phyloP scores from a whole-genome alignment of 2,797 vertebrate species.

The Delichon dasypus region DNA sequence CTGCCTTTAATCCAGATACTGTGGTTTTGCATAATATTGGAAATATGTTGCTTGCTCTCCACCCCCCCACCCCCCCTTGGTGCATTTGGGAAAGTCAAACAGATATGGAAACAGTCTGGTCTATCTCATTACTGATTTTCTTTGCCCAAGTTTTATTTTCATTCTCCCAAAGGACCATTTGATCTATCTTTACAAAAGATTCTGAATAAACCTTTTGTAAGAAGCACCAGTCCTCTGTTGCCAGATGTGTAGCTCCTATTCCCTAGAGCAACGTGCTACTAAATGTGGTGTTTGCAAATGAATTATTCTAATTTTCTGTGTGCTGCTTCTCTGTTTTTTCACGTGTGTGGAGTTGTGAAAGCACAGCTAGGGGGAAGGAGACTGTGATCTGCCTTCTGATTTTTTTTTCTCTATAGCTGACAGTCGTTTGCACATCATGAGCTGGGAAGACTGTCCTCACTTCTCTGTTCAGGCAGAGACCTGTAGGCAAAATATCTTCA shows the following conservation, averaged over 20 bases:
- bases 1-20: background rate
- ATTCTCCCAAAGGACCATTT: background rate
- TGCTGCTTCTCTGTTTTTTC: background rate
- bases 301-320: background rate
- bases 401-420: background rate
- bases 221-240: background rate
- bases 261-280: background rate
- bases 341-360: background rate
- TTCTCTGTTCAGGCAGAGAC: background rate
- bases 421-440: background rate
- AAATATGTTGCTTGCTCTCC: background rate
- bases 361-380: background rate
- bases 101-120: background rate
- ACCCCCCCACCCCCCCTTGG: fast-evolving
- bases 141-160: background rate
- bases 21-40: background rate
- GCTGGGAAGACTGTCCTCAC: background rate
- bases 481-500: background rate
- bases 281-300: background rate
- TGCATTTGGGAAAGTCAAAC: background rate
- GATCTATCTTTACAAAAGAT: background rate
- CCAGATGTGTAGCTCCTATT: background rate
- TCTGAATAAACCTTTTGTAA: background rate
- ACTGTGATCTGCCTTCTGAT: background rate
- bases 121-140: background rate